Percentiles rank a stretch among this genome's conserved stretches.
Evolutionary conservation across 2,888 invertebrate genomes (phyloP).

Genomic region (Podabrus alpinus): DNA sequence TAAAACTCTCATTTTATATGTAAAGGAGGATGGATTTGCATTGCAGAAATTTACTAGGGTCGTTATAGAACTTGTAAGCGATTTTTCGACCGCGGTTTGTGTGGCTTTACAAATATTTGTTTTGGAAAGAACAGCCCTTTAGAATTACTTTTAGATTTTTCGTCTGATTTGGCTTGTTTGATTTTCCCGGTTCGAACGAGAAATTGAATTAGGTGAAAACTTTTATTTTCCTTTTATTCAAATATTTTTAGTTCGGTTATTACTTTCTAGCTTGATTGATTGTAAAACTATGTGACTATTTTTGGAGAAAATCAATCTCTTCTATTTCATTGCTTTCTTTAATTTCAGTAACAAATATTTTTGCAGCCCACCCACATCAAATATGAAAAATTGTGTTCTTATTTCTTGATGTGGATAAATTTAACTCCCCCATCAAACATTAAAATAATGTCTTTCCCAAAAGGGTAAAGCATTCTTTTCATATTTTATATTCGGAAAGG

Average conservation of each 20-base stretch:
- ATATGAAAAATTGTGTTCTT: neutral
- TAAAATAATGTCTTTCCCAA: neutral
- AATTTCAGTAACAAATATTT: neutral
- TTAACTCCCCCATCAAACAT: neutral
- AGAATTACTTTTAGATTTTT: slow-evolving; percentile 13
- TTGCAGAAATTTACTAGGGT: slow-evolving; percentile 25
- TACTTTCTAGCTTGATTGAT: neutral
- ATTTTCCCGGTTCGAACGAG: neutral
- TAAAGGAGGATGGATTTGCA: slow-evolving; percentile 30
- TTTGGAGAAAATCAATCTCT: neutral
- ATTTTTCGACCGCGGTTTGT: slow-evolving; percentile 26
- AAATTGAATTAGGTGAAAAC: neutral
- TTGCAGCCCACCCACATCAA: too few species aligned
- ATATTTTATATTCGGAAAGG: too few species aligned
- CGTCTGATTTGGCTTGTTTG: slow-evolving; percentile 4
- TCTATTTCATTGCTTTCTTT: neutral
- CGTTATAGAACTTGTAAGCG: slow-evolving; percentile 30
- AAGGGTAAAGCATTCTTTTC: neutral
- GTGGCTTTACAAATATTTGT: slow-evolving; percentile 24
- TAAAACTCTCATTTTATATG: slow-evolving; percentile 28
- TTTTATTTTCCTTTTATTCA: neutral
- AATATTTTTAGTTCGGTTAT: neutral
- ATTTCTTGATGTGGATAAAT: neutral
- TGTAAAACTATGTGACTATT: neutral
- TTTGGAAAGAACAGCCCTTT: slow-evolving; percentile 19